Evolutionary conservation across 1,140 invertebrate species (phyloP).

Genomic region (Drosophila setifemur): DNA sequence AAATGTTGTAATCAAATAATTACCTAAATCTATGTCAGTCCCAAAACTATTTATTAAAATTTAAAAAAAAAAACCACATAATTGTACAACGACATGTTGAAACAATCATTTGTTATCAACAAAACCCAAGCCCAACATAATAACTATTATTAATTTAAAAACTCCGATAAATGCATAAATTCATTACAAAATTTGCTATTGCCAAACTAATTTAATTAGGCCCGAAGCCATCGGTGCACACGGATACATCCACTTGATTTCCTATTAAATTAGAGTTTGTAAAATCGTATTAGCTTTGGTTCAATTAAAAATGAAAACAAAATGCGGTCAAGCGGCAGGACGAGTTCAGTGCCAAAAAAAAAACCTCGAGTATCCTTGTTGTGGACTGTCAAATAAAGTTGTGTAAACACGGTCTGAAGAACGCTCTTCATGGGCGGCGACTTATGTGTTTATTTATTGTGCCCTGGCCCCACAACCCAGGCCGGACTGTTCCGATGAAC

Average conservation of each 20-base stretch:
- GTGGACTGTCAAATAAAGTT: constrained; percentile 32
- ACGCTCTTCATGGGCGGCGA: constrained; percentile 15
- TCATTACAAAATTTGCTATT: too few relatives aligned
- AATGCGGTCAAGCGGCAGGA: not conserved
- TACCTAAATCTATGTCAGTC: not conserved
- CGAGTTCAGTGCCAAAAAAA: not conserved
- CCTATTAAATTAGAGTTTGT: constrained; percentile 24
- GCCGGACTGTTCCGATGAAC: constrained; percentile 40
- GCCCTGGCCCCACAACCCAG: constrained; percentile 4
- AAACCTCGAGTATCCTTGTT: not conserved
- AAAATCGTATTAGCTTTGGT: constrained; percentile 6
- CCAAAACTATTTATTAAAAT: not conserved
- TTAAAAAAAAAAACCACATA: not conserved
- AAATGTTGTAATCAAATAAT: not conserved
- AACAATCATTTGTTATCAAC: too few relatives aligned
- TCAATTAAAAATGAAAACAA: constrained; percentile 58
- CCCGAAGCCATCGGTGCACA: too few relatives aligned
- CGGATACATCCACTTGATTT: too few relatives aligned
- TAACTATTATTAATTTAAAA: too few relatives aligned
- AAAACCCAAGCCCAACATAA: too few relatives aligned
- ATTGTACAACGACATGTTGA: too few relatives aligned
- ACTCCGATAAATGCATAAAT: too few relatives aligned
- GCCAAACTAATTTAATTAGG: too few relatives aligned
- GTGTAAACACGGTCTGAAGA: constrained; percentile 20
- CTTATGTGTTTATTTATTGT: constrained; percentile 34